Evolutionary conservation across 2,113 vertebrate species (phyloP), one percentile per base, ranked within the genome.

Genomic region (Elaphurus davidianus): DNA sequence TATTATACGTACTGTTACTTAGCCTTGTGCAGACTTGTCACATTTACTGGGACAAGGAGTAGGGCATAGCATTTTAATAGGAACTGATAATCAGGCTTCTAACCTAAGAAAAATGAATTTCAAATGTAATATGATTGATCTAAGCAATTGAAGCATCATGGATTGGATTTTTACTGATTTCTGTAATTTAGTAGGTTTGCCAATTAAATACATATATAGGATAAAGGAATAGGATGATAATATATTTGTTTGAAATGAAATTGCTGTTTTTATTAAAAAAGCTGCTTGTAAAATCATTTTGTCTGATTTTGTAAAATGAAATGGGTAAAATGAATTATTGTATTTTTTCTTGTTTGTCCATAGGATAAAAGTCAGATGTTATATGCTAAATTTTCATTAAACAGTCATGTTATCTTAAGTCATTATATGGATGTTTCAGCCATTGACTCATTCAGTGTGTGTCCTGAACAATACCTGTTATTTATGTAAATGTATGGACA

Each of bases 251-350:
- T 92, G 97, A 98, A 97, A 97, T 98, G 90, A 98, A 98, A 97
- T 98, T 98, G 86, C 88, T 74, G 94, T 98, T 98, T 99, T 99
- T 98, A 94, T 98, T 98, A 93, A 98, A 62, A 87, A 62, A 89
- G 98, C 83, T 97, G 78, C 96, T 95, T 96, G 94, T 78, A 57
- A 76, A 94, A 91, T 94, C 45, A 62, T 82, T 96, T 94, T 97
- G 96, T 98, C 84, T 87, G 86, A 91, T 97, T 99, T 98, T 87
- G 14, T 98, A 97, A 98, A 98, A 57, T 97, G 33, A 91, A 94
- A 91, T 55, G 64, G 45, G 27, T 93, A 87, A 96, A 97, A 96
- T 86, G 71, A 36, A 93, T 96, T 85, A 86, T 5, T 87, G 60
- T 97, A 87, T 94, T 93, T 96, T 96, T 91, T 9, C 43, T 90